Base-by-base conservation (phyloP, 2,797 vertebrate species). In the Urophycis tenuis region DNA sequence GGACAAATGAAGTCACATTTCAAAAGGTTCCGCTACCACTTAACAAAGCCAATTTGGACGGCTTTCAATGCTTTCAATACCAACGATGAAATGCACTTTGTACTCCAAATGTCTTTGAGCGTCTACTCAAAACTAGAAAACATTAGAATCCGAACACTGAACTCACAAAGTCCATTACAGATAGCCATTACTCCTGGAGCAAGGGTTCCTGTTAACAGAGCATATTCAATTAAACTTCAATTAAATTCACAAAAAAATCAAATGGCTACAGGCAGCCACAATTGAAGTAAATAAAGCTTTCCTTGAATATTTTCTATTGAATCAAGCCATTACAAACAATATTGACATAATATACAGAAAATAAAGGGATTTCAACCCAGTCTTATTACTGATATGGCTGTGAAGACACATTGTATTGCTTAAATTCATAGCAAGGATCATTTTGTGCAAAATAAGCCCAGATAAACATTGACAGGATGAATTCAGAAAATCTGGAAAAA, bases 401-500 rank as follows among this genome's bases (percentile, higher is more conserved):
- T 10, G 10, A 25, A 9, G 53, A 29, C 53, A 12, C 25, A 67
- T 67, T 67, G 60, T 29, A 67, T 67, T 67, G 60, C 60, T 67
- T 67, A 29, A 67, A 67, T 67, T 67, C 25, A 14, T 67, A 67
- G 60, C 60, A 29, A 67, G 60, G 10, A 11, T 67, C 7, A 1
- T 30, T 67, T 67, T 11, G 60, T 67, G 60, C 60, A 67, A 29
- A 67, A 67, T 1, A 67, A 67, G n/a, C 60, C 60, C 60, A 67
- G 60, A 67, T 67, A 67, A 29, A 67, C 60, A 67, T 29, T 67
- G 29, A 8, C 11, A 41, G 7, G 12, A 41, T 41, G 3, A 49
- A 49, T 49, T 49, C 41, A 49, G 25, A n/a, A 29, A 67, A 67
- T 19, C 53, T 29, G 31, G 25, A 85, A 86, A 19, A 72, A 71